Percentiles rank a stretch among this genome's conserved stretches.
phyloP scores from a whole-genome alignment of 1,140 invertebrate species.

The Ridgeia piscesae region DNA sequence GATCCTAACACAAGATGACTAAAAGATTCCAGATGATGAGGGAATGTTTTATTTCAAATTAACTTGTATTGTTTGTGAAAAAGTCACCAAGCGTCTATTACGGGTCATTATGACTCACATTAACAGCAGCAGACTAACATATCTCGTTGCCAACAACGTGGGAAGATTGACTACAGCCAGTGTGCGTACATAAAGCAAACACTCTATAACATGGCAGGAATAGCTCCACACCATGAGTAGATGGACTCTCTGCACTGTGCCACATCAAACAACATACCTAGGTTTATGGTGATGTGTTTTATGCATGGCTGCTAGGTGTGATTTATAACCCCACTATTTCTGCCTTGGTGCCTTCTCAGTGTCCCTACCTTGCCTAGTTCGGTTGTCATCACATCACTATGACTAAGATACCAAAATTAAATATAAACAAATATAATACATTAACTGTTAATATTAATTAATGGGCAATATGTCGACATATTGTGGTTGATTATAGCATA shows the following conservation, averaged over 20 bases:
- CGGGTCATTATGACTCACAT: background rate
- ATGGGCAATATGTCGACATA: too few species aligned
- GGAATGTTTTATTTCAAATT: too few species aligned
- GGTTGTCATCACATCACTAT: too few species aligned
- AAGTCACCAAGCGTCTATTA: too few species aligned
- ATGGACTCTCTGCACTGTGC: background rate
- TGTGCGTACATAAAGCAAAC: background rate
- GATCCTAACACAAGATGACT: too few species aligned
- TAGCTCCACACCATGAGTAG: background rate
- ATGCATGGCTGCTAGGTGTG: background rate
- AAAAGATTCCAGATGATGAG: too few species aligned
- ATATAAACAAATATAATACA: too few species aligned
- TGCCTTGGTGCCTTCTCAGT: background rate
- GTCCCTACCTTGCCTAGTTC: too few species aligned
- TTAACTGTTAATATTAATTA: too few species aligned
- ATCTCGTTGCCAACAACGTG: background rate
- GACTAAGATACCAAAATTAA: too few species aligned
- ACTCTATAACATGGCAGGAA: background rate
- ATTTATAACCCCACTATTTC: background rate
- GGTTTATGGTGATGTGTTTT: background rate
- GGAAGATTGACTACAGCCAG: background rate
- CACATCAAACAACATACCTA: background rate
- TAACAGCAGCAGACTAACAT: background rate
- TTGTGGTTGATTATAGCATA: too few species aligned
- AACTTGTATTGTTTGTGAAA: too few species aligned